Base-by-base conservation (phyloP, 2,113 vertebrate genomes). In the Piaya cayana region DNA sequence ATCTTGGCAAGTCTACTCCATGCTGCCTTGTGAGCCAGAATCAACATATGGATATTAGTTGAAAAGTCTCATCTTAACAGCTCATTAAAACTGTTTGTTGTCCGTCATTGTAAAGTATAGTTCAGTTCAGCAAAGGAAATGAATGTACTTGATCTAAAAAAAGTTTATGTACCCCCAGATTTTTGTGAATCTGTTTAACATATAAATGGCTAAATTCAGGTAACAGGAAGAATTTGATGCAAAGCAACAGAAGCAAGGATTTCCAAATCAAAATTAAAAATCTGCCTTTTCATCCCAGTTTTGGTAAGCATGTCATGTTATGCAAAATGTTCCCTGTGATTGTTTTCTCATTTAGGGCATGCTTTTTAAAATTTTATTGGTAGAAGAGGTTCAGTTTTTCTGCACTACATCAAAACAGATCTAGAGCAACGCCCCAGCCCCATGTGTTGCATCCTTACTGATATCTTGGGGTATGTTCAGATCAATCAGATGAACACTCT, bases 21-120 rank as follows among this genome's bases (percentile, higher is more conserved):
- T 0, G 0, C 32, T 5, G 1, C 39, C 29, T 72, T 0, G 2
- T 1, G 11, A 76, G 53, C 71, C 77, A 65, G 68, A 49, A 70
- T 8, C 1, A 7, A 43, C 3, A 1, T 6, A 43, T 2, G 2
- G 45, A 4, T 49, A 15, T 29, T 8, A 5, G 32, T 45, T 17
- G 30, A 37, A 50, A 65, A 81, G 25, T 50, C 34, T 67, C 15
- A 10, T 1, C 20, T 62, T 53, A 50, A 52, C 47, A 68, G 42
- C 27, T 77, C 10, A 2, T 56, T 83, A 78, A 81, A 86, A 65
- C 47, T 86, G 43, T 76, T 93, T 64, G 64, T 53, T 82, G 23
- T 78, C 39, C 18, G 74, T 92, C 49, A 30, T 82, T 6, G 1
- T 62, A 19, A 20, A 34, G 27, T 63, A 14, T 20, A 30, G 30